Base-by-base conservation (phyloP, 2,113 vertebrate species). In the Chloropsis cyanopogon region DNA sequence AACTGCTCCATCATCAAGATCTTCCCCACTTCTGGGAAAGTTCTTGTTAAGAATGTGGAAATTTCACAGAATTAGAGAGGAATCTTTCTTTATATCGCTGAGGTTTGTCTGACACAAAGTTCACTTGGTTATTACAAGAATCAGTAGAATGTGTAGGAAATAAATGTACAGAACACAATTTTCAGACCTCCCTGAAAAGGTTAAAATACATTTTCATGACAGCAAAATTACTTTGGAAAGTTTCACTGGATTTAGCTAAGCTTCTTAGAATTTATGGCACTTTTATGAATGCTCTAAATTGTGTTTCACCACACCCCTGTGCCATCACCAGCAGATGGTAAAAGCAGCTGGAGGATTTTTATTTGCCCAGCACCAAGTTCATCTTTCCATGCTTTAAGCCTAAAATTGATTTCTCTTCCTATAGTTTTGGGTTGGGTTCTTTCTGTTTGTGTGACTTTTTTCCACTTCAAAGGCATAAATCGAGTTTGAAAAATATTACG, bases 81-180 rank as follows among this genome's bases (percentile, higher is more conserved):
- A 33, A 14, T 60, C 8, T 57, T 42, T 24, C 66, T 35, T 56
- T 1, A 3, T 10, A 2, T 61, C 5, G 0, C 37, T 26, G 64
- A 7, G 14, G 16, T 59, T 76, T 49, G 31, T 29, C 41, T 49
- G 56, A 44, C 61, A 8, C 4, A 3, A 61, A 37, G 31, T 19
- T 71, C 47, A 6, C 35, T 59, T 25, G 42, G 10, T 59, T 61
- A 20, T 56, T 61, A 31, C 31, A 41, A 41, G 52, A 50, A 60
- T 28, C 37, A 1, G 41, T 21, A 71, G 23, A 68, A 76, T 14
- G 10, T 8, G 35, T 14, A n/a, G 29, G 24, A 86, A 79, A 66
- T 16, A 37, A 72, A 69, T 13, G 5, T 6, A 25, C 57, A 61
- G 59, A 52, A 26, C 3, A 13, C 23, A 14, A 22, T 60, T 82